These are phyloP conservation scores for Pterophyllum scalare DNA, from an alignment of 2,113 vertebrate genomes.

Conservation along the genomic window DNA sequence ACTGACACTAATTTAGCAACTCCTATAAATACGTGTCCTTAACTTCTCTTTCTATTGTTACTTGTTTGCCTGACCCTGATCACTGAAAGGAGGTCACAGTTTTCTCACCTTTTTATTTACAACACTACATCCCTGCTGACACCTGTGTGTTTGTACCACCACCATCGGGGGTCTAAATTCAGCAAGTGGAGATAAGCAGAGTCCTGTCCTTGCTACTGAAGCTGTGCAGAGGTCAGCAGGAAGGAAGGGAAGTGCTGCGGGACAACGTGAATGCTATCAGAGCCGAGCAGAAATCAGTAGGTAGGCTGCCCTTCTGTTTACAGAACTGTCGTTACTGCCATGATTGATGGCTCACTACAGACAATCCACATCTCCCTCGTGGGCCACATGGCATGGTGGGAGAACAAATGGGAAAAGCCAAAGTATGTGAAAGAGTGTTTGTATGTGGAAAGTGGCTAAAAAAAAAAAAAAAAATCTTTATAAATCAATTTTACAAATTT, in stretches of 20 bases:
- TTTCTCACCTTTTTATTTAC: constrained; percentile 34
- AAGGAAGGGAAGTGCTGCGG: constrained; percentile 64
- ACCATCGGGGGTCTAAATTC: constrained; percentile 42
- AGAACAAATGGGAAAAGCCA: background rate
- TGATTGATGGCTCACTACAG: constrained; percentile 67
- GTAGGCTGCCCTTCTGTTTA: constrained; percentile 61
- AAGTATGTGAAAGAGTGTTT: background rate
- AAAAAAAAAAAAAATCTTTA: background rate
- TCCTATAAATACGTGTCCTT: background rate
- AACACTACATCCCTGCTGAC: constrained; percentile 12
- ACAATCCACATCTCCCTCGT: constrained; percentile 37
- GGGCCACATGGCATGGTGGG: background rate
- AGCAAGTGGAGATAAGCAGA: constrained; percentile 60
- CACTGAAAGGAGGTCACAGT: constrained; percentile 7
- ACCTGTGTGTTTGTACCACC: constrained; percentile 32
- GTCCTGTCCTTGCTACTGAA: constrained; percentile 50
- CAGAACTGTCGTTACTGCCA: constrained; percentile 38
- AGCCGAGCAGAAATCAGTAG: constrained; percentile 48
- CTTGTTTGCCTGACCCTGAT: background rate
- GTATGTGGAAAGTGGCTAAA: background rate
- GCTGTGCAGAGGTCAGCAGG: constrained; percentile 64
- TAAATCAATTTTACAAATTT: background rate
- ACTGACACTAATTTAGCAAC: background rate
- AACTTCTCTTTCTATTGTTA: background rate
- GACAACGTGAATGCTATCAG: constrained; percentile 69